These are phyloP conservation scores for Coracias cyanogaster DNA, from an alignment of 2,797 vertebrate genomes.

Conservation along the genomic window DNA sequence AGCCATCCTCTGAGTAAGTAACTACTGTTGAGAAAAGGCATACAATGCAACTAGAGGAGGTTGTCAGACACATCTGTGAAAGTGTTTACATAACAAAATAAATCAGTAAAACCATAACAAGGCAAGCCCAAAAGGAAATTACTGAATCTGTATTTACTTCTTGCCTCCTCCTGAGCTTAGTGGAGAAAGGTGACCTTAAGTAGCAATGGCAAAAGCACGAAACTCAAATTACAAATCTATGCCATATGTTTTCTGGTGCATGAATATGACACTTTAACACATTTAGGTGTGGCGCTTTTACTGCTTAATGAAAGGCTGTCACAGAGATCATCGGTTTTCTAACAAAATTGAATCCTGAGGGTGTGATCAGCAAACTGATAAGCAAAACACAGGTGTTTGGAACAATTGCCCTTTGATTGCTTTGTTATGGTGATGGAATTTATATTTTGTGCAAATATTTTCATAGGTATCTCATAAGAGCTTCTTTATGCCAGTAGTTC, in stretches of 20 bases:
- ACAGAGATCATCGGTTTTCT: background rate
- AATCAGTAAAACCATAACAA: background rate
- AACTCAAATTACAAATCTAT: background rate
- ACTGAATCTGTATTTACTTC: background rate
- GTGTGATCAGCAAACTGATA: background rate
- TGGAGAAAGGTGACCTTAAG: background rate
- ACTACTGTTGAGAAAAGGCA: background rate
- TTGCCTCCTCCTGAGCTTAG: background rate
- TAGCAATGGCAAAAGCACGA: background rate
- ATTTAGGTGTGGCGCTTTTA: background rate
- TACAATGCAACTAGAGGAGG: background rate
- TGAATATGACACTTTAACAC: background rate
- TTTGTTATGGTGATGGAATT: background rate
- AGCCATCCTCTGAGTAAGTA: background rate
- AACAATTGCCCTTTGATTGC: background rate
- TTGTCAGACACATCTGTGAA: background rate
- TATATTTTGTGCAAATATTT: background rate
- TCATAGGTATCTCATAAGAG: background rate
- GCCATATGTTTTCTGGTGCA: background rate
- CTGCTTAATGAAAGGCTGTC: background rate
- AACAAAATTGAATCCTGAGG: background rate
- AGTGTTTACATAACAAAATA: background rate
- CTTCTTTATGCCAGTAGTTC: background rate
- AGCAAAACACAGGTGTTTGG: background rate
- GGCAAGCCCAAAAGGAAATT: background rate